A percentile compares a stretch with the other conserved stretches of the same genome.
phyloP scores from a whole-genome alignment of 2,888 invertebrate genomes.

The Polydesmus complanatus region DNA sequence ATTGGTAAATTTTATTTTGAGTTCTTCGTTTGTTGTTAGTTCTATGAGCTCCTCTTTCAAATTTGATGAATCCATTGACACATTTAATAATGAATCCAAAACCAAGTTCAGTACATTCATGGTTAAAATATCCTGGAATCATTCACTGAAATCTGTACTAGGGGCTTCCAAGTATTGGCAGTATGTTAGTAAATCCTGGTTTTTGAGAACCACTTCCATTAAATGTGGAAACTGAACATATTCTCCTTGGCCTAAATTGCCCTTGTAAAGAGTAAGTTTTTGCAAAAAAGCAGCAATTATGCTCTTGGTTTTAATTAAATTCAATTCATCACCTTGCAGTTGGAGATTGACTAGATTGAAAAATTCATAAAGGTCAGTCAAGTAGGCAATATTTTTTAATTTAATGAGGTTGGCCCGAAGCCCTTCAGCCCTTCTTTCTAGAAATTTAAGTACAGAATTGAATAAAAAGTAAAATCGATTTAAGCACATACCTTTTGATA shows the following conservation, averaged over 20 bases:
- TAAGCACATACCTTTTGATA: slow-evolving; percentile 20
- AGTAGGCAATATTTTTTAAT: slow-evolving; percentile 18
- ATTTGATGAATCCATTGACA: slow-evolving; percentile 9
- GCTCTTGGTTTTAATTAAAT: slow-evolving; percentile 19
- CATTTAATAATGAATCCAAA: slow-evolving; percentile 14
- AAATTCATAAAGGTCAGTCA: slow-evolving; percentile 19
- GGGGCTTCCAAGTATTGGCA: slow-evolving; percentile 15
- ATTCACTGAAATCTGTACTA: slow-evolving; percentile 15
- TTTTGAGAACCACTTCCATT: slow-evolving; percentile 14
- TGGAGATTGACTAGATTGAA: slow-evolving; percentile 19
- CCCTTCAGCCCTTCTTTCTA: slow-evolving; percentile 13
- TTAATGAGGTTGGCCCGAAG: slow-evolving; percentile 11
- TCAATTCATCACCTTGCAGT: slow-evolving; percentile 16
- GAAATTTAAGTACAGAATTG: slow-evolving; percentile 19
- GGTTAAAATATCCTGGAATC: slow-evolving; percentile 18
- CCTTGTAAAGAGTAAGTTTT: slow-evolving; percentile 17
- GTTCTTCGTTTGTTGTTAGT: neutral
- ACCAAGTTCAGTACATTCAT: slow-evolving; percentile 16
- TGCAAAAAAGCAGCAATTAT: slow-evolving; percentile 17
- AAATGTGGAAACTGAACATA: slow-evolving; percentile 18
- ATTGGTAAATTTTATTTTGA: neutral
- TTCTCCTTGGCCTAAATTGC: slow-evolving; percentile 16
- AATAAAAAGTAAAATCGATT: slow-evolving; percentile 19
- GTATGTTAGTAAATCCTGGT: slow-evolving; percentile 17
- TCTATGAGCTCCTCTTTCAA: slow-evolving; percentile 15